Evolutionary conservation across 1,140 invertebrate genomes (phyloP).

Genomic region (Bombus waltoni): DNA sequence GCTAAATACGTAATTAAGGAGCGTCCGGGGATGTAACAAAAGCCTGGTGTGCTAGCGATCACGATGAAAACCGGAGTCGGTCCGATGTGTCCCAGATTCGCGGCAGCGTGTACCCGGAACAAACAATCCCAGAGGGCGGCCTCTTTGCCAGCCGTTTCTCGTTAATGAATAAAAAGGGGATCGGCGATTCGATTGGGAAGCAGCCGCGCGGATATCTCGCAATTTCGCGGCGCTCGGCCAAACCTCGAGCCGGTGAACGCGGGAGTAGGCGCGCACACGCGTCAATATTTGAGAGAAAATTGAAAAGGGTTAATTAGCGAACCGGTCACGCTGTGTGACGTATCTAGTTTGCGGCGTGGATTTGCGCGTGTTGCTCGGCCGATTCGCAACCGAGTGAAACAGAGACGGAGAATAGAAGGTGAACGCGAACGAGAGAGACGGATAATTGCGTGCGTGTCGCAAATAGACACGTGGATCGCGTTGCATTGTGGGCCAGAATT

Average conservation of each 20-base stretch:
- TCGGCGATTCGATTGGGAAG: constrained; percentile 19
- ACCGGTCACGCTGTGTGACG: constrained; percentile 44
- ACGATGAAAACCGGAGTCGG: background rate
- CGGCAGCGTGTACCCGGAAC: constrained; percentile 3
- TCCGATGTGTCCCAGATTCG: constrained; percentile 32
- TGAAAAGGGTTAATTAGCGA: constrained; percentile 70
- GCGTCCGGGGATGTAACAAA: background rate
- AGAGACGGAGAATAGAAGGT: background rate
- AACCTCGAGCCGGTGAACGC: background rate
- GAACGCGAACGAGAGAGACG: background rate
- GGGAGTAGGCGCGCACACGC: constrained; percentile 5
- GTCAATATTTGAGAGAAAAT: constrained; percentile 69
- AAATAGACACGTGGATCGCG: constrained; percentile 33
- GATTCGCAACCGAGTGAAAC: background rate
- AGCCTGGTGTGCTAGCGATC: background rate
- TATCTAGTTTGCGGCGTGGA: constrained; percentile 57
- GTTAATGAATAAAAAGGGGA: constrained; percentile 47
- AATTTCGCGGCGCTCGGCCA: constrained; percentile 26
- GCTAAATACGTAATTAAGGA: constrained; percentile 11
- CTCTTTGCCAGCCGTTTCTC: constrained; percentile 20
- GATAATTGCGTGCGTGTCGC: background rate
- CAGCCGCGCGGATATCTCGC: constrained; percentile 29
- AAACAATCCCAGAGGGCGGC: constrained; percentile 20
- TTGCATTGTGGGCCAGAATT: constrained; percentile 49
- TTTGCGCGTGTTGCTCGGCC: constrained; percentile 34